Percentiles rank a stretch among this genome's conserved stretches.
Conservation (phyloP, 53 echinoderm and acorn worm species). For the Holothuria scabra region DNA sequence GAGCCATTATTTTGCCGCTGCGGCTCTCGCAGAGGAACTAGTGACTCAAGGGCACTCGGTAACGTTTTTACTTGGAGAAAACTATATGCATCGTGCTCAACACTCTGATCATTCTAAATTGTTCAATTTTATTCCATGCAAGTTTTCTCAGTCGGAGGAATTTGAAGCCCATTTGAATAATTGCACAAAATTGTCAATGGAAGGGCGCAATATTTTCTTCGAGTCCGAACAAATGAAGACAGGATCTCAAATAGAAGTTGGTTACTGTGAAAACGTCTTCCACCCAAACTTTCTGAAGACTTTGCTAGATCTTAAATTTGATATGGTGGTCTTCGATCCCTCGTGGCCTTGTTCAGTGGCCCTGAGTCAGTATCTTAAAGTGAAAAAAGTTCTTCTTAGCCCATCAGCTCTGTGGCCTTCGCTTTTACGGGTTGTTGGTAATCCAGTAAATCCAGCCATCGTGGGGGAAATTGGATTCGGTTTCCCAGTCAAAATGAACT, state of each 20-base stretch:
- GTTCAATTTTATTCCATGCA: conserved; percentile 33
- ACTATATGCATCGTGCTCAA: conserved; percentile 35
- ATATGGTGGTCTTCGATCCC: conserved; percentile 49
- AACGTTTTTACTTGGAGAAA: conserved; percentile 50
- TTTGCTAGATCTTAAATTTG: conserved; percentile 22
- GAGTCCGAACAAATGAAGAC: background rate
- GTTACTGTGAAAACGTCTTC: conserved; percentile 8
- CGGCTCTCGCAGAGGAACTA: conserved; percentile 44
- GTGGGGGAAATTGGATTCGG: background rate
- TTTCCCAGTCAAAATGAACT: background rate
- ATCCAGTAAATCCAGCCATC: background rate
- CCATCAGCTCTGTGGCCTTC: background rate
- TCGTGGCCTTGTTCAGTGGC: conserved; percentile 47
- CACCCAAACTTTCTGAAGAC: background rate
- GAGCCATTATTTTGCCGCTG: conserved; percentile 54
- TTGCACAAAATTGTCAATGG: background rate
- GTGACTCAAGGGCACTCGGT: conserved; percentile 46
- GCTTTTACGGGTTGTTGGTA: background rate
- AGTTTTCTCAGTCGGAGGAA: background rate
- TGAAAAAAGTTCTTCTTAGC: background rate
- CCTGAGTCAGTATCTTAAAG: conserved; percentile 30
- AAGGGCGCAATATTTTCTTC: background rate
- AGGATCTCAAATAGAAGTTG: background rate
- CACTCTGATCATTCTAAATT: conserved; percentile 19
- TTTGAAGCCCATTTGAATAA: conserved; percentile 6